These are phyloP conservation scores for Bombus waltoni DNA, from an alignment of 1,140 invertebrate species.

Conservation along the genomic window DNA sequence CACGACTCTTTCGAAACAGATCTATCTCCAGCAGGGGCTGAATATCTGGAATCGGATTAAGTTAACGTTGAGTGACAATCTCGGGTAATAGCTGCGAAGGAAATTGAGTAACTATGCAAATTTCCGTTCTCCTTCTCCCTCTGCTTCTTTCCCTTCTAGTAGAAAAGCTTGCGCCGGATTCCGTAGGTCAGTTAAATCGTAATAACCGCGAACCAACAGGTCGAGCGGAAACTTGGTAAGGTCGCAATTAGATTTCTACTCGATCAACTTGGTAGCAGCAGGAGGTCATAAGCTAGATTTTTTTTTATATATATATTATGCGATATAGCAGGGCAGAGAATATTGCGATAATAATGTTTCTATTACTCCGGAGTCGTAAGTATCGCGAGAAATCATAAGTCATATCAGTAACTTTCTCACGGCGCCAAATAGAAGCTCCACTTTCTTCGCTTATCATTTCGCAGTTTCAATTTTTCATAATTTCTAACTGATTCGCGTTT, in stretches of 20 bases:
- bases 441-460: not conserved
- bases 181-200: not conserved
- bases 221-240: not conserved
- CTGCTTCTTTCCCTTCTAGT: not conserved
- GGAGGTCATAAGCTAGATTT: not conserved
- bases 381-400: not conserved
- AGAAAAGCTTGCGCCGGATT: slow-evolving; percentile 16
- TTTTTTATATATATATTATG: not conserved
- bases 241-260: not conserved
- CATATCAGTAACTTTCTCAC: not conserved
- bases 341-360: not conserved
- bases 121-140: slow-evolving; percentile 5
- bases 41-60: slow-evolving; percentile 37
- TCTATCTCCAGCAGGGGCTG: not conserved
- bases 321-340: not conserved
- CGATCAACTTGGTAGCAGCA: not conserved
- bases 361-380: not conserved
- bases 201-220: slow-evolving; percentile 10
- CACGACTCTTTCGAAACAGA: slow-evolving; percentile 1
- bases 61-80: slow-evolving; percentile 41
- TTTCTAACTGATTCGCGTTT: not conserved
- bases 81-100: slow-evolving; percentile 35
- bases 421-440: not conserved
- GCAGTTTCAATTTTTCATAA: not conserved
- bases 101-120: slow-evolving; percentile 47